Base-by-base conservation (phyloP, 2,888 invertebrate species). In the Sepiola atlantica region DNA sequence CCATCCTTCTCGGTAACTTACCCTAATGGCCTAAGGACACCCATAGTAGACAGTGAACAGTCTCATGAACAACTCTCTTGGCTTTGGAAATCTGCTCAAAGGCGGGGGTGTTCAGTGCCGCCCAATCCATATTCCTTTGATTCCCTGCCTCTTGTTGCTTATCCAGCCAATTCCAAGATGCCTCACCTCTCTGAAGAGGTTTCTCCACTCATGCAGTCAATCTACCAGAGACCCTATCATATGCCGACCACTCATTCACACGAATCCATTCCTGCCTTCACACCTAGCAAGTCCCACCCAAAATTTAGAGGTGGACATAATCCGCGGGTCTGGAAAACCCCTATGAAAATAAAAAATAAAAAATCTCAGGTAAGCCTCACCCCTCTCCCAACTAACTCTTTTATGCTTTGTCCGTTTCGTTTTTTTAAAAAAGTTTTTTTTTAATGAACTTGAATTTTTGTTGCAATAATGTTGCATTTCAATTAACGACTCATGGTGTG, bases 181-280 rank as follows among this genome's bases (percentile, higher is more conserved):
- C 4, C 14, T 77, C n/a, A 77, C 16, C 77, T 77, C 32, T 16
- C 77, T n/a, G 32, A 77, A n/a, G n/a, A 32, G 77, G 77, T 77
- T 77, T 77, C 77, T n/a, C 77, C 77, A 16, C 77, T 32, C 45
- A 45, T 45, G 77, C 77, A 12, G 14, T 77, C 77, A 8, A 12
- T n/a, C 77, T 77, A 77, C n/a, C 77, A 77, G 32, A 77, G 77
- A 77, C 77, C 32, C n/a, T 14, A 12, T 77, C n/a, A 14, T 77
- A 18, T 77, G 77, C n/a, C 77, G 4, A 77, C 77, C 77, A 77
- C n/a, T 77, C 32, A n/a, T n/a, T 77, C n/a, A 0, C 77, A 32
- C 18, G 77, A 77, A 77, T 77, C n/a, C n/a, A 77, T 77, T 77
- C n/a, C 77, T 77, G n/a, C 77, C 77, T 77, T n/a, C n/a, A 77